Evolutionary conservation across 2,888 invertebrate genomes (phyloP).

Genomic region (Brachycybe producta): DNA sequence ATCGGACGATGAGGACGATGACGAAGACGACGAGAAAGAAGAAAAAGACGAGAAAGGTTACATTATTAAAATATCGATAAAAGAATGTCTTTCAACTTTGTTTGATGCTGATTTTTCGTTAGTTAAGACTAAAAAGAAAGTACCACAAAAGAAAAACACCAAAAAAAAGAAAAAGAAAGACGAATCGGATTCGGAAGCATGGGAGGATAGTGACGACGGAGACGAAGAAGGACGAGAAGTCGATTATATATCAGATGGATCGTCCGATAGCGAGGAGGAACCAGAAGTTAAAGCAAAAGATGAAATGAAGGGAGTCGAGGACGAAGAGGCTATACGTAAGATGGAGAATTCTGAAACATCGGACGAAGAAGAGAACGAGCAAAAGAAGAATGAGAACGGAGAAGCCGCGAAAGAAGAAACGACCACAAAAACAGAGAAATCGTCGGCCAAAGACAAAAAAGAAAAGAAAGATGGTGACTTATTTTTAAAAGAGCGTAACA

Average conservation of each 20-base stretch:
- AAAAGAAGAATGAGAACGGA: slow-evolving; percentile 54
- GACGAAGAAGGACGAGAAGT: slow-evolving; percentile 89
- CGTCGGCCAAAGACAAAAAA: slow-evolving; percentile 20
- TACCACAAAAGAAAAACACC: slow-evolving; percentile 54
- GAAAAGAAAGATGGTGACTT: slow-evolving; percentile 18
- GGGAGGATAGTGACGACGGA: slow-evolving; percentile 93
- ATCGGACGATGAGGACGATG: slow-evolving; percentile 53
- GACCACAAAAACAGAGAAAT: slow-evolving; percentile 11
- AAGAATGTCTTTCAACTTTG: no score
- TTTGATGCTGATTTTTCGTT: no score
- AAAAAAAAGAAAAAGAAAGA: slow-evolving; percentile 62
- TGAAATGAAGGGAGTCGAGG: slow-evolving; percentile 77
- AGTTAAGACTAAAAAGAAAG: slow-evolving; percentile 39
- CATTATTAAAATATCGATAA: background rate
- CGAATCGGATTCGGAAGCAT: slow-evolving; percentile 50
- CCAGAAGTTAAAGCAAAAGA: slow-evolving; percentile 52
- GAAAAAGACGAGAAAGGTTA: slow-evolving; percentile 36
- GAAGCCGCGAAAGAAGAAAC: slow-evolving; percentile 39
- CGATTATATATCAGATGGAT: slow-evolving; percentile 85
- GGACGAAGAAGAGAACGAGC: slow-evolving; percentile 62
- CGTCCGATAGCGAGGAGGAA: slow-evolving; percentile 34
- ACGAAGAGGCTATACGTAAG: slow-evolving; percentile 75
- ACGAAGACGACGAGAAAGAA: slow-evolving; percentile 49
- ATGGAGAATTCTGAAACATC: slow-evolving; percentile 77
- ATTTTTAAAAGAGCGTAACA: slow-evolving; percentile 9